phyloP scores from a whole-genome alignment of 2,113 vertebrate genomes.

The Eolophus roseicapilla region DNA sequence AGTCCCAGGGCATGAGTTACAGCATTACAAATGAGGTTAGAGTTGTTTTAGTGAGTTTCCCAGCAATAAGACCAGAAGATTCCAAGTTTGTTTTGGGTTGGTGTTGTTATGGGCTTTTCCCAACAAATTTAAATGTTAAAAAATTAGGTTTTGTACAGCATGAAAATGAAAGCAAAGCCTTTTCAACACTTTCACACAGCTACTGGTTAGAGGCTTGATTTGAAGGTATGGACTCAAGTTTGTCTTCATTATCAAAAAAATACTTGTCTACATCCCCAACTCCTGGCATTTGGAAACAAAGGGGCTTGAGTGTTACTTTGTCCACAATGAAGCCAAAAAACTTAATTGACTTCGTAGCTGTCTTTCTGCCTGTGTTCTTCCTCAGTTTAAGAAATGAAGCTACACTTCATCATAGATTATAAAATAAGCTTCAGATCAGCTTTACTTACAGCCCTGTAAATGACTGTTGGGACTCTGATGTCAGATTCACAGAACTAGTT shows the following conservation, averaged over 20 bases:
- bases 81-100: neutral
- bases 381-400: neutral
- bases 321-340: neutral
- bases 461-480: neutral
- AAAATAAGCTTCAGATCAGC: neutral
- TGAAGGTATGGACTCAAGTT: neutral
- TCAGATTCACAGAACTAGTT: neutral
- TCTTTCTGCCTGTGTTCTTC: neutral
- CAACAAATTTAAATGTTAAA: neutral
- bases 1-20: neutral
- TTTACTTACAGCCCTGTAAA: neutral
- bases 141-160: neutral
- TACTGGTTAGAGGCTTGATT: neutral
- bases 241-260: neutral
- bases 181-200: neutral
- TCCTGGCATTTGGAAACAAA: neutral
- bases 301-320: neutral
- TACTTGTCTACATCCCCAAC: neutral
- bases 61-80: neutral
- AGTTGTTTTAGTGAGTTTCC: neutral
- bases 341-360: neutral
- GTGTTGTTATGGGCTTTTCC: neutral
- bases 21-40: neutral
- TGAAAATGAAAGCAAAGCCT: conserved; percentile 10
- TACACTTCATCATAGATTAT: neutral